Base-by-base conservation (phyloP, 2,888 invertebrate genomes). In the Heliconius hortense region DNA sequence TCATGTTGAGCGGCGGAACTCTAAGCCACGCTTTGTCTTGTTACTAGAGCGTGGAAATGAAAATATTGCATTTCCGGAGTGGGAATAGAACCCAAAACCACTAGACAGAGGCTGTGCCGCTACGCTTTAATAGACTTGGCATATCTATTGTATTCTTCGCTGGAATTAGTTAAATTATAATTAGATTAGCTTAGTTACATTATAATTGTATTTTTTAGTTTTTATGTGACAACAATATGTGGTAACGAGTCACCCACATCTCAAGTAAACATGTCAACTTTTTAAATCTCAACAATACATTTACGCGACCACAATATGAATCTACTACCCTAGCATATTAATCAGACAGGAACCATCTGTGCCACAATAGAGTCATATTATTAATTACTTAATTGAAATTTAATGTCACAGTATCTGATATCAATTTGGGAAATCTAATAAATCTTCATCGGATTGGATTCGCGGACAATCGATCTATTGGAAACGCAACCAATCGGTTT, bases 401-500 rank as follows among this genome's bases (percentile, higher is more conserved):
- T 76, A 73, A 76, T 70, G 73, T 76, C 76, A 64, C 63, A 64
- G 70, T 48, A 73, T 64, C 76, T 63, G 73, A 64, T 73, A 76
- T 76, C 76, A 73, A 76, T 76, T 73, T 66, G 73, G 48, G n/a
- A 59, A 63, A 35, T 76, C 76, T 76, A 76, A 76, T 76, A 76
- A 76, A 76, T 73, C 73, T 73, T 70, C 70, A 64, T 69, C 64
- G 70, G 53, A 73, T 76, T 73, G 73, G 70, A 70, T 73, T 56
- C 73, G 70, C 69, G 70, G 66, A 76, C 76, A 76, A 76, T 73
- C 76, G 73, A 76, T 76, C 73, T 66, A 64, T 76, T 70, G 68
- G 76, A 68, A 71, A 76, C 64, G 73, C 73, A 66, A 35, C 59
- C 76, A 43, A 70, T 70, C 59, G 70, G 73, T 70, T 70, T 76